Evolutionary conservation across 2,797 vertebrate genomes (phyloP).

Genomic region (Vultur gryphus): DNA sequence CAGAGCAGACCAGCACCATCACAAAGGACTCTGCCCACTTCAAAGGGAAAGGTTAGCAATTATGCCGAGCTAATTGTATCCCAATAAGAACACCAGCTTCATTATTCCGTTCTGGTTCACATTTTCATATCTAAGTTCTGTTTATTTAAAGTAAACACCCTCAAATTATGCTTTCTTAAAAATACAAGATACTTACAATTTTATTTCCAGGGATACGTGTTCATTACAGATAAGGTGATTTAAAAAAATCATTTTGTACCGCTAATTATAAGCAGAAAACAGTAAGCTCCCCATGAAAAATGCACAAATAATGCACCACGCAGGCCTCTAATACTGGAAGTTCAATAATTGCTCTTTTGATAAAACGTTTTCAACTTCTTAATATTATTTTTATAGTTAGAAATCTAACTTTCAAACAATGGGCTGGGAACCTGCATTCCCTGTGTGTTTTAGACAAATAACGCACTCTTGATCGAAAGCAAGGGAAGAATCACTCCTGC

Average conservation of each 20-base stretch:
- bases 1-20: neutral
- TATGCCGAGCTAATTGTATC: neutral
- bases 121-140: neutral
- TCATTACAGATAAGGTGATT: constrained; percentile 54
- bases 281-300: constrained; percentile 14
- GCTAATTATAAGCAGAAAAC: constrained; percentile 30
- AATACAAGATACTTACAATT: neutral
- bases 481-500: neutral
- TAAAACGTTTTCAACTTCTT: constrained; percentile 35
- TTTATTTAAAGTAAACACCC: constrained; percentile 36
- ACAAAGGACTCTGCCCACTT: neutral
- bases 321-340: neutral
- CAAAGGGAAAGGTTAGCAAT: neutral
- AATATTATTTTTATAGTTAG: constrained; percentile 2
- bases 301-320: neutral
- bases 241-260: neutral
- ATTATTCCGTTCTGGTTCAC: neutral
- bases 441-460: constrained; percentile 65
- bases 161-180: neutral
- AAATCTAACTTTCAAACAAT: constrained; percentile 44
- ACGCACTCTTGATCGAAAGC: neutral
- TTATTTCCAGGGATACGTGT: constrained; percentile 31
- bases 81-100: neutral
- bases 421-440: constrained; percentile 12
- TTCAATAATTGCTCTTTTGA: constrained; percentile 46